Base-by-base conservation (phyloP, 2,797 vertebrate species). In the Ctenopoma kingsleyae region DNA sequence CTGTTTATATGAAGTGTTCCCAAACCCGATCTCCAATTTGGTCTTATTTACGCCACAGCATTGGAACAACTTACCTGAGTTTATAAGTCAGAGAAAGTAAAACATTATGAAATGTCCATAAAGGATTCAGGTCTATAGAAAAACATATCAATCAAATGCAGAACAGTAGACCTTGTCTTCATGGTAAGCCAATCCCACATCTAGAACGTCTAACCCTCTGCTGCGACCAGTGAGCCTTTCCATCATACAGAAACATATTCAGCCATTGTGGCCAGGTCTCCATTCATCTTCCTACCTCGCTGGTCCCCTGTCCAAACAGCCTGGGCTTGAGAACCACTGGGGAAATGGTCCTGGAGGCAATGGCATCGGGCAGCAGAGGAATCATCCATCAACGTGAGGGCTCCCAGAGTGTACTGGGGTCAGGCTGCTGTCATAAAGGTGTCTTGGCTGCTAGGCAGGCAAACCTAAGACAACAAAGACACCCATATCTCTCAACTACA, bases 391-490 rank as follows among this genome's bases (percentile, higher is more conserved):
- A 91, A 66, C 82, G 16, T 58, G 3, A 48, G 62, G 52, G 61
- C 76, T 85, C 70, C 71, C 63, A 75, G 80, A 78, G 83, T 53
- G 65, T 70, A 38, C 80, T 8, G 25, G 77, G 81, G 85, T 80
- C 75, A 75, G 67, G 17, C 73, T 36, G 75, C 87, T 81, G 59
- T 91, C 90, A 82, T 84, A 86, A 83, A 90, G 71, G 87, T 86
- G 83, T 87, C 87, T 85, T 51, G 69, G 80, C 68, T 20, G 64
- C 82, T 78, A 79, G 74, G 85, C 85, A 54, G 65, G 35, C 20
- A 13, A 67, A 63, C 48, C 66, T 50, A 17, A 36, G 53, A 77
- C 79, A 83, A 81, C 84, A 85, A 87, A 87, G 84, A 78, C 71
- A 55, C 72, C 64, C 58, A 54, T 63, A 63, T 83, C 63, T 86